Evolutionary conservation across 1,140 invertebrate species (phyloP).

Genomic region (Apis laboriosa): DNA sequence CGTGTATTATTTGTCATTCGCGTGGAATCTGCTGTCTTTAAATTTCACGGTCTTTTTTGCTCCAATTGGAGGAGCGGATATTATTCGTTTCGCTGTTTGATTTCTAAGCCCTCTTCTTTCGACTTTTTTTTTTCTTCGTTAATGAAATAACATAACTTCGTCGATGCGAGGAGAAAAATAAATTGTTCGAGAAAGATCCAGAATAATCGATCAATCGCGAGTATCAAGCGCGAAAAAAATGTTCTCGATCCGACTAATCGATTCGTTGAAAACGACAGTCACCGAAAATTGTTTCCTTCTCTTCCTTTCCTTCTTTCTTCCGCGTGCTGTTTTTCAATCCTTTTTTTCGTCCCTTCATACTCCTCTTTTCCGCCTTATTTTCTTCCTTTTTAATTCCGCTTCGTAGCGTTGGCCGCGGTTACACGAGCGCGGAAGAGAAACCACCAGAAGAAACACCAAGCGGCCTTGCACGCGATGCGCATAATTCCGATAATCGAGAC

Average conservation of each 20-base stretch:
- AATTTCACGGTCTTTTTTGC: too few relatives aligned
- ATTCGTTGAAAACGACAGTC: constrained; percentile 42
- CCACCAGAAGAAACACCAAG: constrained; percentile 7
- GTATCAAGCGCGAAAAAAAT: constrained; percentile 47
- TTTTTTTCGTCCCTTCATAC: not conserved
- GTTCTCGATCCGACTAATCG: constrained; percentile 37
- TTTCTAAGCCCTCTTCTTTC: too few relatives aligned
- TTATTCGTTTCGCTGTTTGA: too few relatives aligned
- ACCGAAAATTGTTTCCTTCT: not conserved
- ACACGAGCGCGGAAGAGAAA: constrained; percentile 31
- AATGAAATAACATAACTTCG: too few relatives aligned
- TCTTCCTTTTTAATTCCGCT: constrained; percentile 2
- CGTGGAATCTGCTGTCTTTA: too few relatives aligned
- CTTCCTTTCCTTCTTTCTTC: not conserved
- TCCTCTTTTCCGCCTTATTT: not conserved
- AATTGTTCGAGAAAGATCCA: too few relatives aligned
- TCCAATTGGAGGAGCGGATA: too few relatives aligned
- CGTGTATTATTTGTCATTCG: too few relatives aligned
- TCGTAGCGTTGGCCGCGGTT: constrained; percentile 12
- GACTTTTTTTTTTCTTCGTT: too few relatives aligned
- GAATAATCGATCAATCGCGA: constrained; percentile 29
- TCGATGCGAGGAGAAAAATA: too few relatives aligned
- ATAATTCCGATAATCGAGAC: constrained; percentile 48
- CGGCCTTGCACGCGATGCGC: constrained; percentile 32
- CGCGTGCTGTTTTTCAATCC: too few relatives aligned